A percentile compares a stretch with the other conserved stretches of the same genome.
These are phyloP conservation scores for Thunnus albacares DNA, from an alignment of 2,797 vertebrate species.

Conservation along the genomic window DNA sequence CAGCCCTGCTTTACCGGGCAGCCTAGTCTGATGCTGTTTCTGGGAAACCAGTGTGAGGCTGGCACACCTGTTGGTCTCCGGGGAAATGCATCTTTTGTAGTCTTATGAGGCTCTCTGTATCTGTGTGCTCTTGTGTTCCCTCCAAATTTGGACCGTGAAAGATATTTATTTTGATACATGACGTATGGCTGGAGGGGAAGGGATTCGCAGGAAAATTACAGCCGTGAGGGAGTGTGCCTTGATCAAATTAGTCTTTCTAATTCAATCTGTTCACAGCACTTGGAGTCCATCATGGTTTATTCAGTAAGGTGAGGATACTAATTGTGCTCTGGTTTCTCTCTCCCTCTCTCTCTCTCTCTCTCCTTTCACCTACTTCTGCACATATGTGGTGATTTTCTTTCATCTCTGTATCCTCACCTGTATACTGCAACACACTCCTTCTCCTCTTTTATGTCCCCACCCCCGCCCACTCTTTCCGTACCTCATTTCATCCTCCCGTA, in stretches of 20 bases:
- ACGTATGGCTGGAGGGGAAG: slow-evolving; percentile 40
- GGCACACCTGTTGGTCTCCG: slow-evolving; percentile 61
- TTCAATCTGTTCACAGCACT: slow-evolving; percentile 72
- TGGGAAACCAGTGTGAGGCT: slow-evolving; percentile 36
- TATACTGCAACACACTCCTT: slow-evolving; percentile 10
- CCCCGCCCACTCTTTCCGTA: neutral
- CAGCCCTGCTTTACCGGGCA: slow-evolving; percentile 4
- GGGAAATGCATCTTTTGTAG: slow-evolving; percentile 36
- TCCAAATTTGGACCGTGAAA: slow-evolving; percentile 31
- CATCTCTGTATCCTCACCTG: neutral
- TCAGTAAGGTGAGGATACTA: slow-evolving; percentile 72
- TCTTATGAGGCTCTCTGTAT: slow-evolving; percentile 34
- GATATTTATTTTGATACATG: slow-evolving; percentile 62
- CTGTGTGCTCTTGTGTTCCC: slow-evolving; percentile 24
- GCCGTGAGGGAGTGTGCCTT: slow-evolving; percentile 56
- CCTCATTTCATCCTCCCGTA: slow-evolving; percentile 31
- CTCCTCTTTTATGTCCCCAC: neutral
- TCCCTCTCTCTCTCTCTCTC: slow-evolving; percentile 14
- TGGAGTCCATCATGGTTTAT: slow-evolving; percentile 74
- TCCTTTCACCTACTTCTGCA: slow-evolving; percentile 27
- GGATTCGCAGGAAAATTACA: slow-evolving; percentile 50
- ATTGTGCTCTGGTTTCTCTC: slow-evolving; percentile 61
- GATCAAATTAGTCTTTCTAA: slow-evolving; percentile 76
- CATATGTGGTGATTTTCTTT: neutral
- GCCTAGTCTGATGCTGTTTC: slow-evolving; percentile 1